Base-by-base conservation (phyloP, 1,140 invertebrate species). In the Panulirus ornatus region DNA sequence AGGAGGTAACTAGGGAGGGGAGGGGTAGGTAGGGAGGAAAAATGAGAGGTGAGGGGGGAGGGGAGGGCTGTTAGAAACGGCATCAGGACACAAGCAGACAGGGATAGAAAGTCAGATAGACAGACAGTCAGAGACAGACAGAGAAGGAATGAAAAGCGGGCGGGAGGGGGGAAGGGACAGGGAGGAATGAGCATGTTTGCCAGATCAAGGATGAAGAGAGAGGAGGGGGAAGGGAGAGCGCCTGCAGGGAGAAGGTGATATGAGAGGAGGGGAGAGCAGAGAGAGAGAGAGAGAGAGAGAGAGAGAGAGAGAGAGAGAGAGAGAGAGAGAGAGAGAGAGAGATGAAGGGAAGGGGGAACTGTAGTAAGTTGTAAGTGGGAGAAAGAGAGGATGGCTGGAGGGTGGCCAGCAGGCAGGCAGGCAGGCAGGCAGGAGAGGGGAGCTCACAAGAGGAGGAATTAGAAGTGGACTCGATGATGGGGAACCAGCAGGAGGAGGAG, bases 1-100 rank as follows among this genome's bases (percentile, higher is more conserved):
- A 42, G 11, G 27, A 22, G 30, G 9, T 79, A 54, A 79, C 44
- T 34, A 79, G 76, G 76, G 76, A 76, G 22, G 73, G 76, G 34
- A 9, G 27, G 70, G 70, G 30, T 8, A 73, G 73, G 8, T 19
- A 34, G 30, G 73, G 73, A 42, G 73, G 73, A 76, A 8, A 14
- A 14, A 42, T 3, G 3, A 34, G 51, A 34, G 30, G 79, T 2
- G 36, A 58, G 79, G n/a, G 79, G 44, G 54, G 79, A 40, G 47
- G 36, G 19, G 79, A 19, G 44, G 76, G 14, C n/a, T n/a, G n/a
- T n/a, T n/a, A n/a, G 76, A 54, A 34, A 27, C 2, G 2, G 76
- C 11, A 36, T 14, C 36, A 54, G 76, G 76, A 79, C 36, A 27
- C 3, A 42, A 75, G 40, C 30, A 54, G 76, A 34, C 16, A 42